Evolutionary conservation across 2,888 invertebrate genomes (phyloP).

Genomic region (Zonitis immaculata): DNA sequence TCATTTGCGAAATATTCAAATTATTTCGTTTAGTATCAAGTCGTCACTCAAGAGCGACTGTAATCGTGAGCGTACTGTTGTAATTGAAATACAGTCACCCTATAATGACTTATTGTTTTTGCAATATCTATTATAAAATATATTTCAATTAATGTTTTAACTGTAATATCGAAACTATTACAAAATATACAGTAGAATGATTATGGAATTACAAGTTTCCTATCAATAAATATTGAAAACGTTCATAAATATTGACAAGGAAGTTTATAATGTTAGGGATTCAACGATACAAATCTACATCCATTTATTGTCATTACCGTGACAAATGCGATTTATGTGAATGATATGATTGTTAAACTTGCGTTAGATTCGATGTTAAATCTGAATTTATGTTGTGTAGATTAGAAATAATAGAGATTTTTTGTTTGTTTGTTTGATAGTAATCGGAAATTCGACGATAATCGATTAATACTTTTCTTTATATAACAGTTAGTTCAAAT

Average conservation of each 20-base stretch:
- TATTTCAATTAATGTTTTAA: neutral
- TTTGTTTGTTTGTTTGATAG: no score
- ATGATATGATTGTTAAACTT: neutral
- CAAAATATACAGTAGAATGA: neutral
- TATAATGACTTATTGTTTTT: no score
- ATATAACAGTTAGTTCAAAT: no score
- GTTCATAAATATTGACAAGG: neutral
- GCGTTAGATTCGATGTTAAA: neutral
- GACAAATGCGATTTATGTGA: constrained; percentile 4
- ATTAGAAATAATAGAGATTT: no score
- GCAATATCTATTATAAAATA: neutral
- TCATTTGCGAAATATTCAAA: constrained; percentile 1
- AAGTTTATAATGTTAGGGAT: constrained; percentile 2
- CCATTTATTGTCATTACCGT: constrained; percentile 5
- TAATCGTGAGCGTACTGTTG: no score
- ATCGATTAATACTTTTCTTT: no score
- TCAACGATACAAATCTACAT: constrained; percentile 4
- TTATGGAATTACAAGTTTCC: neutral
- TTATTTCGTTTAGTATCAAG: neutral
- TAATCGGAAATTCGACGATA: no score
- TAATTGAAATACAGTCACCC: no score
- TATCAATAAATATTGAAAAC: neutral
- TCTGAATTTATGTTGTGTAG: neutral
- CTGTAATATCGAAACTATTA: neutral
- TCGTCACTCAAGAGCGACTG: no score